Conservation (phyloP, 92 coral and sea anemone genomes). For the Palythoa heliodiscus region DNA sequence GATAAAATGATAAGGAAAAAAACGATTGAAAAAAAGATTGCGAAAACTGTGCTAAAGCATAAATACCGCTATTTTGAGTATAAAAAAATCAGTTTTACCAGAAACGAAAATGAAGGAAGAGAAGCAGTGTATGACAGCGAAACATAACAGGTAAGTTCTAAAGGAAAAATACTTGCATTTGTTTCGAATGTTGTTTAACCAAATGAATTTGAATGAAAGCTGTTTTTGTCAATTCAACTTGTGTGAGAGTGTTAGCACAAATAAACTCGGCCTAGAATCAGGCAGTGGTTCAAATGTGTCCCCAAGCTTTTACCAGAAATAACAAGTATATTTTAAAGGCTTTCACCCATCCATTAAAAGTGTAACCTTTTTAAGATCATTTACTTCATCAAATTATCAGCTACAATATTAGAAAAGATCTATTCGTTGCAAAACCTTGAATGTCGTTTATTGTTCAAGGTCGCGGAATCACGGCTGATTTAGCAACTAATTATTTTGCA, state of each 20-base stretch:
- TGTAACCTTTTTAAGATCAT: background rate
- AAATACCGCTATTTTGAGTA: background rate
- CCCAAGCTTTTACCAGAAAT: background rate
- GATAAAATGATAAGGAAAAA: slow-evolving; percentile 27
- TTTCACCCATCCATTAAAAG: slow-evolving; percentile 3
- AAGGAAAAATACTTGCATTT: background rate
- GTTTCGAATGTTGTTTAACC: slow-evolving; percentile 56
- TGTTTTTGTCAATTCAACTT: slow-evolving; percentile 41
- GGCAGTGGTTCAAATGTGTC: background rate
- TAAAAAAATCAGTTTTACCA: background rate
- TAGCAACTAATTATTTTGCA: slow-evolving; percentile 12
- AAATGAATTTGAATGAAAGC: slow-evolving; percentile 52
- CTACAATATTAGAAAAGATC: slow-evolving; percentile 8
- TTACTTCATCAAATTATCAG: slow-evolving; percentile 1
- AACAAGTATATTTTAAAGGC: background rate
- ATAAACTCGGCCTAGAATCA: background rate
- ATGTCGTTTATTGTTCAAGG: slow-evolving; percentile 29
- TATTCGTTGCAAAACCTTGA: slow-evolving; percentile 3
- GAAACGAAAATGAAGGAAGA: background rate
- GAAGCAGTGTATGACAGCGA: background rate
- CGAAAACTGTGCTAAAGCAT: slow-evolving; percentile 20
- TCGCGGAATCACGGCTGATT: slow-evolving; percentile 20
- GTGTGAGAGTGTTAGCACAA: slow-evolving; percentile 9
- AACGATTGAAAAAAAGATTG: slow-evolving; percentile 6
- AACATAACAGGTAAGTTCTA: background rate